Evolutionary conservation across 2,113 vertebrate genomes (phyloP).

Genomic region (Oncorhynchus mykiss): DNA sequence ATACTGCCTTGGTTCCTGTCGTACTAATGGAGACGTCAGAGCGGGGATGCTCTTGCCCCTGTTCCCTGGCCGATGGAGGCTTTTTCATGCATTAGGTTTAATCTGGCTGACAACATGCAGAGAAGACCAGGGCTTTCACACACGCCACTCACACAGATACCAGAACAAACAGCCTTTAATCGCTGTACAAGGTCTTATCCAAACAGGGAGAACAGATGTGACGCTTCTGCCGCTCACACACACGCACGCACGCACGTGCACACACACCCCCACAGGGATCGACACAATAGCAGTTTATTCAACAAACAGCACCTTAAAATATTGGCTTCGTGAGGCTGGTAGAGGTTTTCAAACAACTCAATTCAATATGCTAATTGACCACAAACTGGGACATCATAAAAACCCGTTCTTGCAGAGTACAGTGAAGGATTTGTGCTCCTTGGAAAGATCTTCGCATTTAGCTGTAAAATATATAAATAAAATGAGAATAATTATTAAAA

Average conservation of each 20-base stretch:
- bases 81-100: slow-evolving; percentile 53
- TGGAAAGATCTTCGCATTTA: too few relatives aligned
- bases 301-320: too few relatives aligned
- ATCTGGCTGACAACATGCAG: slow-evolving; percentile 45
- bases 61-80: slow-evolving; percentile 30
- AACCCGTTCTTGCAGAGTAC: not conserved
- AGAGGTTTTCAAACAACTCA: too few relatives aligned
- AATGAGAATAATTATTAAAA: too few relatives aligned
- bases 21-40: slow-evolving; percentile 21
- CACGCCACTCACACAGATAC: not conserved
- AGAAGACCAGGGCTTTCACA: slow-evolving; percentile 34
- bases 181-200: slow-evolving; percentile 43
- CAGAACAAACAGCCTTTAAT: slow-evolving; percentile 36
- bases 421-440: not conserved
- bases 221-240: not conserved
- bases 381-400: slow-evolving; percentile 1
- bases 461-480: too few relatives aligned
- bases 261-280: not conserved
- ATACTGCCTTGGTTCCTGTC: not conserved
- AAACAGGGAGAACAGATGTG: slow-evolving; percentile 35
- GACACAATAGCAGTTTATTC: not conserved
- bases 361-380: too few relatives aligned
- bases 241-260: too few relatives aligned
- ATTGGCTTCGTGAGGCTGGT: too few relatives aligned
- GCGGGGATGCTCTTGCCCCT: not conserved